Evolutionary conservation across 2,888 invertebrate genomes (phyloP).

Genomic region (Phalera bucephala): DNA sequence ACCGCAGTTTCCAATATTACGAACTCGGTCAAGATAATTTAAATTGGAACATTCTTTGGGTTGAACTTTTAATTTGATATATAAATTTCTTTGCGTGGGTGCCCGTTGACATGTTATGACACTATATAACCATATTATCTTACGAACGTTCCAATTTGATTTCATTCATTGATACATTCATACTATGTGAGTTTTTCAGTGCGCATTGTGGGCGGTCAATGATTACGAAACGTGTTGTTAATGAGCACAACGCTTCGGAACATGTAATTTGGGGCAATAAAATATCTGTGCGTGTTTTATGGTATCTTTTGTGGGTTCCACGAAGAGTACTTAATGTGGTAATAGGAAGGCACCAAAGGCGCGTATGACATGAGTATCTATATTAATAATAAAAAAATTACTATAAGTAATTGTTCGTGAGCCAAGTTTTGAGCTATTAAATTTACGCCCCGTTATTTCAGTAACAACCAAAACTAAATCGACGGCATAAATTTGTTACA

Average conservation of each 20-base stretch:
- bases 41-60: constrained; percentile 11
- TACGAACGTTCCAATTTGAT: constrained; percentile 22
- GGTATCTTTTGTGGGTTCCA: constrained; percentile 31
- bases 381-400: no score
- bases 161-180: constrained; percentile 35
- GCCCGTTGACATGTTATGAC: constrained; percentile 32
- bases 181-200: constrained; percentile 29
- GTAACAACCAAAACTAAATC: no score
- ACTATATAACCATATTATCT: constrained; percentile 31
- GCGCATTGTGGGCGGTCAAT: constrained; percentile 24
- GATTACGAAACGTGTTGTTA: constrained; percentile 35
- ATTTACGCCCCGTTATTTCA: no score
- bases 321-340: constrained; percentile 24
- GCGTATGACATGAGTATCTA: constrained; percentile 10
- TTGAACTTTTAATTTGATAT: constrained; percentile 18
- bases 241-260: constrained; percentile 49
- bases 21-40: constrained; percentile 11
- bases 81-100: constrained; percentile 19
- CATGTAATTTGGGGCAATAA: constrained; percentile 58
- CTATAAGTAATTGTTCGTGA: no score
- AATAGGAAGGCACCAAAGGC: constrained; percentile 12
- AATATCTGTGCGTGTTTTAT: constrained; percentile 29
- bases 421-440: no score
- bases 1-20: constrained; percentile 1
- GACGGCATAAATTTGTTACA: no score